These are phyloP conservation scores for Eucidaris tribuloides DNA, from an alignment of 35 echinoderm and acorn worm genomes.

Conservation along the genomic window DNA sequence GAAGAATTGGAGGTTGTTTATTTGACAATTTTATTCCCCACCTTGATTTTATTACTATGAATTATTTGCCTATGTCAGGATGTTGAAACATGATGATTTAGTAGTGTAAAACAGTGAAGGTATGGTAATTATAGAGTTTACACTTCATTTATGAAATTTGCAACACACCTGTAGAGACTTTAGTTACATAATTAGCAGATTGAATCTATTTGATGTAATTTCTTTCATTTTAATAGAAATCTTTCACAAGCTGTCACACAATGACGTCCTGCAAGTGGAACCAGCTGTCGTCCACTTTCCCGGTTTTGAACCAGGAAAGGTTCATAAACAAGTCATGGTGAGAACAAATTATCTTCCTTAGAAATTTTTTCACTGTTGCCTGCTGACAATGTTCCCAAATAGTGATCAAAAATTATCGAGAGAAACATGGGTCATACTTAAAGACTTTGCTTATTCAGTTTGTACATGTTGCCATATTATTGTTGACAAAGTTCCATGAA, in stretches of 20 bases:
- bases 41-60: neutral
- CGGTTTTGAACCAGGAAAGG: constrained; percentile 92
- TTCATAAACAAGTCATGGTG: constrained; percentile 81
- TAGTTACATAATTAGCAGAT: neutral
- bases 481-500: no score
- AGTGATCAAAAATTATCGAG: no score
- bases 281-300: constrained; percentile 80
- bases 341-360: neutral
- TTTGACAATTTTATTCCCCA: no score
- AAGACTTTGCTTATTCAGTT: no score
- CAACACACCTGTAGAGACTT: neutral
- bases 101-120: neutral
- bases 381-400: no score
- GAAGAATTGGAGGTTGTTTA: no score
- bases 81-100: neutral
- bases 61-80: neutral
- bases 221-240: constrained; percentile 55
- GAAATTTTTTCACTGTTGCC: no score
- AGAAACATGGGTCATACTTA: no score
- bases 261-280: constrained; percentile 72
- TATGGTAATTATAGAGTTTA: neutral
- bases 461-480: no score
- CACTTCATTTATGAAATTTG: neutral
- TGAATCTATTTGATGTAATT: neutral
- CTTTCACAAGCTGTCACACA: constrained; percentile 78